phyloP scores from a whole-genome alignment of 2,888 invertebrate genomes.

The Acronicta psi region DNA sequence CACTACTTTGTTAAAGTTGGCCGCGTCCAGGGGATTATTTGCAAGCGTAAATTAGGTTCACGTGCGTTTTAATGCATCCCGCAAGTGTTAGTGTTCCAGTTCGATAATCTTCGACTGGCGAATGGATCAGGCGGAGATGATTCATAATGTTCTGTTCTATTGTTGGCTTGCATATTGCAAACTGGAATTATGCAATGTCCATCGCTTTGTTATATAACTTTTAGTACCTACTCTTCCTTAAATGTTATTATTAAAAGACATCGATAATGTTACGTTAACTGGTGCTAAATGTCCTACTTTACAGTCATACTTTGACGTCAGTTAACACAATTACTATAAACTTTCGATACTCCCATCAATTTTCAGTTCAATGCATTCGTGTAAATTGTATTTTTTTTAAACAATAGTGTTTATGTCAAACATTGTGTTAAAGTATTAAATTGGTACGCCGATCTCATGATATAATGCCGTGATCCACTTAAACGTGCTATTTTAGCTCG shows the following conservation, averaged over 20 bases:
- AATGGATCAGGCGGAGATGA: constrained; percentile 84
- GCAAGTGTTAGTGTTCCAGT: constrained; percentile 86
- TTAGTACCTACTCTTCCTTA: constrained; percentile 18
- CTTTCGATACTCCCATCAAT: constrained; percentile 26
- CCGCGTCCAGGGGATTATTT: constrained; percentile 75
- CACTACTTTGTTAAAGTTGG: constrained; percentile 84
- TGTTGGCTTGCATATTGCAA: constrained; percentile 83
- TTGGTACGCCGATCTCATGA: constrained; percentile 61
- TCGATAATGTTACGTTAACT: constrained; percentile 14
- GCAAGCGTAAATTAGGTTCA: constrained; percentile 86
- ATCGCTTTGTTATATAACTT: constrained; percentile 67
- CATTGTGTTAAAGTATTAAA: constrained; percentile 64
- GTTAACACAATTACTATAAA: constrained; percentile 16
- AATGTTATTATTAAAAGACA: constrained; percentile 9
- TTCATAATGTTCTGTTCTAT: constrained; percentile 86
- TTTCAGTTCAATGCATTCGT: constrained; percentile 26
- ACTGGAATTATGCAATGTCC: constrained; percentile 82
- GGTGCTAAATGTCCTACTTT: constrained; percentile 1
- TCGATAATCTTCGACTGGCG: constrained; percentile 86
- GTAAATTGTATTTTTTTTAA: constrained; percentile 59
- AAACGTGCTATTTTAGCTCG: constrained; percentile 80
- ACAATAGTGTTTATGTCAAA: constrained; percentile 65
- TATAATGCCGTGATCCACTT: constrained; percentile 81
- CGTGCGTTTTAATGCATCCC: constrained; percentile 87
- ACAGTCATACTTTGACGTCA: neutral